Base-by-base conservation (phyloP, 2,888 invertebrate genomes). In the Ormyrus pomaceus region DNA sequence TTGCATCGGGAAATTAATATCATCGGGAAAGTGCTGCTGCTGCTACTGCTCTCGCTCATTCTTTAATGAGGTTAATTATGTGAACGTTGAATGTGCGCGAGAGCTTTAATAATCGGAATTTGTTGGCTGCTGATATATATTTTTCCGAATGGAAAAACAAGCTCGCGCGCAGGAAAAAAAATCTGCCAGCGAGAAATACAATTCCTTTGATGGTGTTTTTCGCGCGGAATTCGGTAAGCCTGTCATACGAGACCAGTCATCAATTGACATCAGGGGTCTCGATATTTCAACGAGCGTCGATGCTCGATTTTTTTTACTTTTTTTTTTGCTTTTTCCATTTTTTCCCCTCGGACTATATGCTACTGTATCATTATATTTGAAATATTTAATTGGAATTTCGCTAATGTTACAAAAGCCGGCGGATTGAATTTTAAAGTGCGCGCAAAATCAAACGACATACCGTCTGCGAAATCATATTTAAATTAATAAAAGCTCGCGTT, bases 201-300 rank as follows among this genome's bases (percentile, higher is more conserved):
- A 77, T 77, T 73, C 68, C 69, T 59, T 72, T 77, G 80, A 73
- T 51, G 58, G 10, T 34, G 34, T 69, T 77, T 77, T 77, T 77
- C 8, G 10, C 2, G 50, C 51, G 66, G 66, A 61, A 76, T 59
- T 65, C 53, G 65, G 65, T 70, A 53, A 64, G 53, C 4, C 11
- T 79, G 70, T 65, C 64, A 79, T 13, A 75, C 45, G 71, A 80
- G 51, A 19, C 73, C n/a, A 51, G 69, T 73, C 80, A 73, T 77
- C 73, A 80, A 80, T 80, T 77, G 62, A 48, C 53, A 34, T 34
- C 34, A 59, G 13, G 11, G 71, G 61, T 79, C 69, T 73, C 79
- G 58, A 79, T 74, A 74, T 79, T 79, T 74, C 74, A 70, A 74
- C 75, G 78, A 59, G n/a, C 50, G 46, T 11, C 48, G 53, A n/a